Percentiles rank a stretch among this genome's conserved stretches.
Conservation (phyloP, 1,140 invertebrate species). For the Diorhabda elongata region DNA sequence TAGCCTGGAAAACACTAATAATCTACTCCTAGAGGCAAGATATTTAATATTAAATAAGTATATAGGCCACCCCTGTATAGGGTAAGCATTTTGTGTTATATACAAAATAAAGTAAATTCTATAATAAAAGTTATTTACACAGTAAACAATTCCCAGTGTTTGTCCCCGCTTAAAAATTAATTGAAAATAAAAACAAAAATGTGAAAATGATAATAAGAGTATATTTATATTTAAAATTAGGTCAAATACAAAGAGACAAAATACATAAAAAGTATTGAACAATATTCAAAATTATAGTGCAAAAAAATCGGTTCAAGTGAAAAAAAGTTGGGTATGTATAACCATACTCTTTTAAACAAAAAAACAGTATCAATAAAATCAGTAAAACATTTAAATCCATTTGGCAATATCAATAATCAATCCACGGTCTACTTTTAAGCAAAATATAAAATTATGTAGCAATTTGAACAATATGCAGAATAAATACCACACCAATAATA, state of each 20-base stretch:
- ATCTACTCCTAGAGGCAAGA: slow-evolving; percentile 40
- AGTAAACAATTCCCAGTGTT: slow-evolving; percentile 17
- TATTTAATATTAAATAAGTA: slow-evolving; percentile 5
- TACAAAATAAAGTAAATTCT: slow-evolving; percentile 10
- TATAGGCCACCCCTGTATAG: not conserved
- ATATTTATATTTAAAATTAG: slow-evolving; percentile 45
- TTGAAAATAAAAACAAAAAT: slow-evolving; percentile 32
- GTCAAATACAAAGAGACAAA: slow-evolving; percentile 45
- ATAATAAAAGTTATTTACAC: slow-evolving; percentile 24
- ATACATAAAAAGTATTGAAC: slow-evolving; percentile 38
- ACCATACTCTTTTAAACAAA: slow-evolving; percentile 32
- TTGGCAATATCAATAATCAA: too few species aligned
- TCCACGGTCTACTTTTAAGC: too few species aligned
- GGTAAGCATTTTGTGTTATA: slow-evolving; percentile 10
- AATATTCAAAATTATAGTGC: slow-evolving; percentile 36
- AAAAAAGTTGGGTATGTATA: slow-evolving; percentile 38
- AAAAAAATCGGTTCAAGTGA: slow-evolving; percentile 32
- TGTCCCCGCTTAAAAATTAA: slow-evolving; percentile 21
- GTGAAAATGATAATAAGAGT: slow-evolving; percentile 40
- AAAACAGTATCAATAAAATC: too few species aligned
- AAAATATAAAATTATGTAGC: too few species aligned
- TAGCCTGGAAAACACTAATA: slow-evolving; percentile 31
- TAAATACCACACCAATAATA: too few species aligned
- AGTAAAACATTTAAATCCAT: too few species aligned
- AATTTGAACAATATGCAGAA: too few species aligned